Percentiles rank a stretch among this genome's conserved stretches.
These are phyloP conservation scores for Cecropterus lyciades DNA, from an alignment of 1,140 invertebrate genomes.

Conservation along the genomic window DNA sequence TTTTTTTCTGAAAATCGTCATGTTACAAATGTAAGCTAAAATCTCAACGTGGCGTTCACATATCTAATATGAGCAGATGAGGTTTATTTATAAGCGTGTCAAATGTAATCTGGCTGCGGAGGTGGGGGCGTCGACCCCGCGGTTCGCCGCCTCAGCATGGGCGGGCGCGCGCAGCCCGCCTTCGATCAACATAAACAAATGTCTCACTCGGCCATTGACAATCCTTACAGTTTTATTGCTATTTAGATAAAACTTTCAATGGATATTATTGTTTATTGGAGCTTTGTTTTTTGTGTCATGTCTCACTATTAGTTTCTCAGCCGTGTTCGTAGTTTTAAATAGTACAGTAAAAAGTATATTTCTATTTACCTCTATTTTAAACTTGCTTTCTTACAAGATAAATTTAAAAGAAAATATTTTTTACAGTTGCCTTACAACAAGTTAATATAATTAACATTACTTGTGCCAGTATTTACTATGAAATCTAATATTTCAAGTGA, in stretches of 20 bases:
- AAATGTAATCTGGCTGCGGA: constrained; percentile 36
- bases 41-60: constrained; percentile 4
- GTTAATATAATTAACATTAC: no score
- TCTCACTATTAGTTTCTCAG: no score
- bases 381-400: no score
- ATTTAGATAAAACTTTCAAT: constrained; percentile 4
- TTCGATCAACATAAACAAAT: constrained; percentile 40
- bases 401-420: no score
- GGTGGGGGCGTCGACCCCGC: constrained; percentile 38
- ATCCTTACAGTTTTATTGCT: constrained; percentile 21
- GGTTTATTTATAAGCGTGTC: constrained; percentile 36
- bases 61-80: constrained; percentile 25
- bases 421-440: no score
- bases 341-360: no score
- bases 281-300: background rate
- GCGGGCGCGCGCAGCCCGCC: constrained; percentile 36
- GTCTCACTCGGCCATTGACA: constrained; percentile 23
- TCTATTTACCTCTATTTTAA: no score
- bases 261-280: background rate
- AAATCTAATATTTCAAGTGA: no score
- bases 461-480: no score
- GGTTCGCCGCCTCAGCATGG: constrained; percentile 13
- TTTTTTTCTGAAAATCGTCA: background rate
- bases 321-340: no score
- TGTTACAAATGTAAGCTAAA: background rate